Evolutionary conservation across 2,888 invertebrate species (phyloP).

Genomic region (Drosophila kanekoi): DNA sequence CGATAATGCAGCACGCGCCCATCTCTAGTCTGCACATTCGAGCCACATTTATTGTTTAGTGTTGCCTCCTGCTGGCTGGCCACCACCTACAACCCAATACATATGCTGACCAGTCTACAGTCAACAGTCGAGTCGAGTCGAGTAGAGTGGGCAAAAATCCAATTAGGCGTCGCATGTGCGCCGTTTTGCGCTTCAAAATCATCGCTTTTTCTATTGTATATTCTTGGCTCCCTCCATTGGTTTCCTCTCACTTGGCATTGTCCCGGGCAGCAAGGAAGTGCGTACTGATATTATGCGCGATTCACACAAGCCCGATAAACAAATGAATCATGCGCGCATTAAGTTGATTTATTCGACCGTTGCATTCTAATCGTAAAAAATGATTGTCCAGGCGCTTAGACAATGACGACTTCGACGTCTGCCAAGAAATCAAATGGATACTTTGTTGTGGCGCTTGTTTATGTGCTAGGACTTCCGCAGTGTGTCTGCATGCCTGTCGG

Average conservation of each 20-base stretch:
- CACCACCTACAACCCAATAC: constrained; percentile 17
- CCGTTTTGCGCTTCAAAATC: constrained; percentile 62
- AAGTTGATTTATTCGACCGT: constrained; percentile 55
- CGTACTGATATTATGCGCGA: constrained; percentile 31
- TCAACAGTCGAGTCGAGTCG: constrained; percentile 6
- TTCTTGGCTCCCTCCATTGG: constrained; percentile 23
- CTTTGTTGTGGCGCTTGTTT: constrained; percentile 41
- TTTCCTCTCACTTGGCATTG: constrained; percentile 35
- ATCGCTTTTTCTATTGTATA: constrained; percentile 40
- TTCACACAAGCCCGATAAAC: constrained; percentile 38
- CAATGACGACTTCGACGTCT: constrained; percentile 30
- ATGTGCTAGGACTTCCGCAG: constrained; percentile 43
- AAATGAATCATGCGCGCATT: constrained; percentile 57
- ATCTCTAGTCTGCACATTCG: constrained; percentile 34
- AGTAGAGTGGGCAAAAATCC: constrained; percentile 45
- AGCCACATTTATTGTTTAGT: constrained; percentile 71
- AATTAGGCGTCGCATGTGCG: constrained; percentile 59
- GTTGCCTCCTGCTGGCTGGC: constrained; percentile 36
- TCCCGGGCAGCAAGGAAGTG: constrained; percentile 38
- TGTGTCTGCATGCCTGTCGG: constrained; percentile 18
- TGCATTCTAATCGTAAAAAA: constrained; percentile 56
- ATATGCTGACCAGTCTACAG: constrained; percentile 51
- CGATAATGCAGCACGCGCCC: too few relatives aligned
- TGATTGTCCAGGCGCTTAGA: constrained; percentile 48
- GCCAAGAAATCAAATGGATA: constrained; percentile 28